These are phyloP conservation scores for Griposia aprilina DNA, from an alignment of 2,888 invertebrate genomes.

Conservation along the genomic window DNA sequence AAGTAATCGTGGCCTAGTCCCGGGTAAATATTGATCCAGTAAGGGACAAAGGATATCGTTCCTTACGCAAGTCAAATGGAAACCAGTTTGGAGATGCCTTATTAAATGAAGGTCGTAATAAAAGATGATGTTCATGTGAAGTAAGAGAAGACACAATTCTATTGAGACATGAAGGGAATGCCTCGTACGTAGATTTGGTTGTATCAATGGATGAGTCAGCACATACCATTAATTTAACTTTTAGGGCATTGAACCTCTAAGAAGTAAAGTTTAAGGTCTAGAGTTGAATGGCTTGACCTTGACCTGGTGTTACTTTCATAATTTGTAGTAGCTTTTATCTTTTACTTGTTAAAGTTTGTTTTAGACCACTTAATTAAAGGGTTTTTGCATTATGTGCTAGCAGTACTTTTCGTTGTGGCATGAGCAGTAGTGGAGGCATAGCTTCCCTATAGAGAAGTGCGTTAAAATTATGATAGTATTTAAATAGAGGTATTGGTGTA, in stretches of 20 bases:
- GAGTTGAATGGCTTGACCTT: constrained; percentile 39
- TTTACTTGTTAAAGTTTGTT: neutral
- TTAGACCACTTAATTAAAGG: neutral
- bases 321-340: constrained; percentile 6
- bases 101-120: constrained; percentile 22
- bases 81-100: constrained; percentile 40
- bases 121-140: constrained; percentile 12
- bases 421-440: neutral
- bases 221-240: neutral
- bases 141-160: neutral
- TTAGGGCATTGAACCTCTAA: constrained; percentile 30
- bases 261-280: constrained; percentile 26
- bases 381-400: neutral
- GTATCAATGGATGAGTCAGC: constrained; percentile 16
- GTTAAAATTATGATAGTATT: neutral
- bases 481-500: neutral
- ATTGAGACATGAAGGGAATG: neutral
- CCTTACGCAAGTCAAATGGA: constrained; percentile 50
- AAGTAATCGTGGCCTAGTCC: constrained; percentile 76
- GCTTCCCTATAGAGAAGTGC: neutral
- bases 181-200: neutral
- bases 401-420: neutral
- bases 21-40: constrained; percentile 69
- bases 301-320: constrained; percentile 17
- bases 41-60: constrained; percentile 60